Conservation (phyloP, 2,797 vertebrate species). For the Lutjanus argentimaculatus region DNA sequence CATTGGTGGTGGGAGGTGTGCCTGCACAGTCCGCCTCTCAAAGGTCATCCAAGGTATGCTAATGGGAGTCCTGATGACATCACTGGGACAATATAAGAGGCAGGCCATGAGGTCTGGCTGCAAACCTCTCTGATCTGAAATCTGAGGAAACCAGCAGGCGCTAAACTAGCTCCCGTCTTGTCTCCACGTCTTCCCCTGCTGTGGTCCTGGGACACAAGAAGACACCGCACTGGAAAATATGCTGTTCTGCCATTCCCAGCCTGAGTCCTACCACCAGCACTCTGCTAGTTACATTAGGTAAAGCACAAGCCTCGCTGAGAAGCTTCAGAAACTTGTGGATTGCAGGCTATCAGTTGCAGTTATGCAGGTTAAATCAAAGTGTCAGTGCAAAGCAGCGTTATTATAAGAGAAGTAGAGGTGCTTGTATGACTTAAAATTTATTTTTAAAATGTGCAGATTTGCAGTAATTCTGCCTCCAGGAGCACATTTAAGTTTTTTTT, state of each 20-base stretch:
- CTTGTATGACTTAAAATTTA: neutral
- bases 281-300: conserved; percentile 91
- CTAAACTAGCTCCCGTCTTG: conserved; percentile 1
- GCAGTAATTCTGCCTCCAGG: conserved; percentile 3
- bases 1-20: conserved; percentile 42
- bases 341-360: neutral
- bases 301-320: conserved; percentile 64
- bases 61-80: conserved; percentile 55
- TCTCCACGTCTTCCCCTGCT: conserved; percentile 10
- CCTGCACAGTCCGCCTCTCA: conserved; percentile 48
- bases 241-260: conserved; percentile 95
- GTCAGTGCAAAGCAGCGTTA: conserved; percentile 9
- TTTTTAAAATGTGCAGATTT: conserved; percentile 2
- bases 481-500: neutral
- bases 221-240: conserved; percentile 78
- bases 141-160: conserved; percentile 28
- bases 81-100: conserved; percentile 67
- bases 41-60: conserved; percentile 71
- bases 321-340: neutral
- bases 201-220: conserved; percentile 51
- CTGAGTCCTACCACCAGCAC: conserved; percentile 92
- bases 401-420: neutral
- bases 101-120: neutral
- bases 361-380: conserved; percentile 2
- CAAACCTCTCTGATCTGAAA: conserved; percentile 21